A percentile compares a stretch with the other conserved stretches of the same genome.
phyloP scores from a whole-genome alignment of 37 sponge, comb jelly and placozoan genomes.

The Chondrosia reniformis region DNA sequence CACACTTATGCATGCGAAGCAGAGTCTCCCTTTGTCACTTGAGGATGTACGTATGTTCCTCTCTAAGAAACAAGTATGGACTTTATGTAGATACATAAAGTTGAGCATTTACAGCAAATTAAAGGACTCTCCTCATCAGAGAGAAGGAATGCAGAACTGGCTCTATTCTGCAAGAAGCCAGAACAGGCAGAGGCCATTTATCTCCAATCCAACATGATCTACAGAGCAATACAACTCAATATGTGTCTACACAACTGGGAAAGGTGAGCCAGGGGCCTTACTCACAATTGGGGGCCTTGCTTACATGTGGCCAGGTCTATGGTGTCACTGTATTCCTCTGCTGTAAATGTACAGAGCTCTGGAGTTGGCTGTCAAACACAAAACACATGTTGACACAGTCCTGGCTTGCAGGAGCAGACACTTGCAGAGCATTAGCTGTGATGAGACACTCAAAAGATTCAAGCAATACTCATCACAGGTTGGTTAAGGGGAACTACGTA shows the following conservation, averaged over 20 bases:
- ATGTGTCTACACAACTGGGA: conserved; percentile 87
- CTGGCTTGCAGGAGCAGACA: conserved; percentile 83
- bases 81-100: conserved; percentile 74
- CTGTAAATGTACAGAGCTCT: conserved; percentile 56
- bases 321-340: not conserved
- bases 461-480: conserved; percentile 66
- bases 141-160: conserved; percentile 77
- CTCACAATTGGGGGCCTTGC: not conserved
- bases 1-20: no score
- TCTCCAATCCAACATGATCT: conserved; percentile 81
- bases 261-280: conserved; percentile 41
- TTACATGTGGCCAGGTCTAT: not conserved
- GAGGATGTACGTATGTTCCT: not conserved
- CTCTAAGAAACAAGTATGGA: not conserved
- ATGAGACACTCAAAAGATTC: conserved; percentile 75
- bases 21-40: no score
- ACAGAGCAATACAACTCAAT: conserved; percentile 84
- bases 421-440: conserved; percentile 54
- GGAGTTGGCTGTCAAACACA: conserved; percentile 85
- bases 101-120: conserved; percentile 71
- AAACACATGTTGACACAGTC: conserved; percentile 97
- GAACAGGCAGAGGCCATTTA: conserved; percentile 83
- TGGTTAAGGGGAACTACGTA: not conserved
- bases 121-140: conserved; percentile 52
- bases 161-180: conserved; percentile 84